phyloP scores from a whole-genome alignment of 2,888 invertebrate species.

The Lucinisca nassula region DNA sequence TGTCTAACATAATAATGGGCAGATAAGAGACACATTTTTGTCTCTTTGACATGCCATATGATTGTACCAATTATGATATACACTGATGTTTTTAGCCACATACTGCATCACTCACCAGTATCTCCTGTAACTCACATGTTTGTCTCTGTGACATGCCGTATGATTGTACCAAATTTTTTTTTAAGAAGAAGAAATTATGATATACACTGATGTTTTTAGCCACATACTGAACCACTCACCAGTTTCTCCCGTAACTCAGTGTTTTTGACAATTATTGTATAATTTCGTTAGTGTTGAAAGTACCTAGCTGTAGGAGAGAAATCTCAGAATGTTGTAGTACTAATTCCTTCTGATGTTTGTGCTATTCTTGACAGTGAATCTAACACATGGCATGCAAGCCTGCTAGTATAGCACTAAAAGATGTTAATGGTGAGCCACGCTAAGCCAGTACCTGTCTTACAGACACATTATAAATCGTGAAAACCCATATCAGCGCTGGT shows the following conservation, averaged over 20 bases:
- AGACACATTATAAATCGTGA: no score
- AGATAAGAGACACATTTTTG: no score
- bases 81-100: background rate
- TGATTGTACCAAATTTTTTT: no score
- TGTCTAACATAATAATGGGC: no score
- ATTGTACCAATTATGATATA: background rate
- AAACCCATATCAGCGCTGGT: no score
- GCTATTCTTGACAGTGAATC: background rate
- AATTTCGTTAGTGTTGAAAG: background rate
- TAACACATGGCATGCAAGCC: background rate
- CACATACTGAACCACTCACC: background rate
- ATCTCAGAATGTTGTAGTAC: background rate
- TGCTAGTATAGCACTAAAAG: no score
- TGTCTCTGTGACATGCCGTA: no score
- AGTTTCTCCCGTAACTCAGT: no score
- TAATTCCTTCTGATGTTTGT: background rate
- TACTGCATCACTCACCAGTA: background rate
- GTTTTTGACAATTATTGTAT: conserved; percentile 10
- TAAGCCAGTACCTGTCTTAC: no score
- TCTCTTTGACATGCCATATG: no score
- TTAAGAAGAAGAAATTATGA: background rate
- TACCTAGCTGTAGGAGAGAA: background rate
- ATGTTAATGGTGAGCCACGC: no score
- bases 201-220: background rate
- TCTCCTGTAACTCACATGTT: no score